Base-by-base conservation (phyloP, 2,797 vertebrate species). In the Allobates femoralis region DNA sequence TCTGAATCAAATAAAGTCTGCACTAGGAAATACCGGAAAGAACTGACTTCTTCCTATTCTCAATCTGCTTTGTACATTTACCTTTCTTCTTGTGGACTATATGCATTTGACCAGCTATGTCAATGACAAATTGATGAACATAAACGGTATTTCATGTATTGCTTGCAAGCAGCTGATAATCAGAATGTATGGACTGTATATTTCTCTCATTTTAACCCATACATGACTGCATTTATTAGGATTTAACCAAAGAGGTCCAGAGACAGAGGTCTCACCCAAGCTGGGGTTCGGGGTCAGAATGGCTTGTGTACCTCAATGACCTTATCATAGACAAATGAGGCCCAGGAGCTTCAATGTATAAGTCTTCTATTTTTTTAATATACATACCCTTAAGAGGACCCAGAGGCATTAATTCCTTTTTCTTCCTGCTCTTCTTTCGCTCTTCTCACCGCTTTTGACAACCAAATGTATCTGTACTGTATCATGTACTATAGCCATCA, bases 1-100 rank as follows among this genome's bases (percentile, higher is more conserved):
- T 80, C 56, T 2, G 66, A 79, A 41, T 73, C 53, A 80, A 74
- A 85, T 85, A 86, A 86, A 75, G 41, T 75, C 3, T 58, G 19
- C 50, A 19, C 51, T 67, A 64, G 34, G 46, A 81, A 32, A 66
- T 53, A 81, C 41, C 32, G 64, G 78, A 81, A 18, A 81, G 60
- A 82, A 74, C 34, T 14, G 23, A 62, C 60, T 8, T 50, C 28
- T 76, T 71, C 28, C 15, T 53, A 66, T 76, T 86, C 53, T 46
- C 69, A 60, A 62, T 86, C 76, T 86, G 26, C 58, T 81, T 76
- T 81, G 23, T 46, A 62, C 56, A 55, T 73, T 66, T 85, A 51
- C 66, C 79, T 81, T 80, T 81, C 46, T 81, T 66, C 60, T 74
- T 53, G 53, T 77, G 73, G 37, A 51, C 28, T 53, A 55, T 34